These are phyloP conservation scores for Chamaea fasciata DNA, from an alignment of 2,113 vertebrate species.

Conservation along the genomic window DNA sequence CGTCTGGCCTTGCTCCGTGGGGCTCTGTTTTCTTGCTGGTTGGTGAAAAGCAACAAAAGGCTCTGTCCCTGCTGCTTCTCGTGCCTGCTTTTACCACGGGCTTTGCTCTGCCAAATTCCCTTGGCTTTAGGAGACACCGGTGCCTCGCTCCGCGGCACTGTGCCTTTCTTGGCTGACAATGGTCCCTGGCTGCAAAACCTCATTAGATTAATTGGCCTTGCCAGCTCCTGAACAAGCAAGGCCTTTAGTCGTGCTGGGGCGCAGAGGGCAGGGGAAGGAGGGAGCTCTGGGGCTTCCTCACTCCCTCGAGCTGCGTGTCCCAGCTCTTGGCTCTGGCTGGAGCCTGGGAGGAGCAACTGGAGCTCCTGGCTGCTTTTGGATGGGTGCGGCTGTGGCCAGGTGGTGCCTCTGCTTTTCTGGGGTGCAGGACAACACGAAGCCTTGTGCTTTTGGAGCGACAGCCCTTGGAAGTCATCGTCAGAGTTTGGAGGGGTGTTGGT, in stretches of 20 bases:
- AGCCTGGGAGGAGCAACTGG: background rate
- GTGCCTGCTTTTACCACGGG: background rate
- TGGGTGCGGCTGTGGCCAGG: background rate
- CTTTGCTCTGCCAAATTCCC: constrained; percentile 50
- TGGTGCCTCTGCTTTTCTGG: background rate
- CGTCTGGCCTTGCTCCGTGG: background rate
- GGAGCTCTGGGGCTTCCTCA: background rate
- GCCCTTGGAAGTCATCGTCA: background rate
- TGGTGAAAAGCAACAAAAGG: constrained; percentile 6
- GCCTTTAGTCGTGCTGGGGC: constrained; percentile 44
- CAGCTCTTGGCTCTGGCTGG: background rate
- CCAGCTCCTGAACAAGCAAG: constrained; percentile 52
- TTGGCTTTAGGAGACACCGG: constrained; percentile 32
- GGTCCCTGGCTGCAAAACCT: constrained; percentile 63
- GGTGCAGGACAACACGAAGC: fast-evolving
- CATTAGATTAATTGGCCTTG: constrained; percentile 63
- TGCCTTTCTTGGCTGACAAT: constrained; percentile 55
- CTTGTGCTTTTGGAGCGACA: background rate
- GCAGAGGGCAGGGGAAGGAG: background rate
- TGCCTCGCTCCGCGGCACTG: background rate
- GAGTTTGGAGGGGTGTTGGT: no score
- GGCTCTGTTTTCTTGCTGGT: background rate
- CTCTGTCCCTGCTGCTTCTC: background rate
- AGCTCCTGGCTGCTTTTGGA: background rate
- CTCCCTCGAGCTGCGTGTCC: background rate